Evolutionary conservation across 2,888 invertebrate genomes (phyloP), one percentile per base, ranked within the genome.

Genomic region (Acleris emargana): DNA sequence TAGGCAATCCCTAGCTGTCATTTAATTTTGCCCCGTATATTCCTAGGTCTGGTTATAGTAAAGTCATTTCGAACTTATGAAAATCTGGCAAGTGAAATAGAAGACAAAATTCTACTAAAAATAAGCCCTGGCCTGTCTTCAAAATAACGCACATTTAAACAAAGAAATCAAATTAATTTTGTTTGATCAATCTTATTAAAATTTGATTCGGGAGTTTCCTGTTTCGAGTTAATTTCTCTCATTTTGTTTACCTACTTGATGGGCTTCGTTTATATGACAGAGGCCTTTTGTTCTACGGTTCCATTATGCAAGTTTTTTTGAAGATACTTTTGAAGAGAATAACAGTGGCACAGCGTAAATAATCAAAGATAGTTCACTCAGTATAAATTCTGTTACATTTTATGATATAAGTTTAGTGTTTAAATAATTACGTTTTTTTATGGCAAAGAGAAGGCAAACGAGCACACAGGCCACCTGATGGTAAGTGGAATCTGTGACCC

Each of bases 161-260:
- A 54, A 20, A 18, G 25, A 55, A 55, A 57, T 13, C 2, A 45
- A 43, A 43, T 18, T 45, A 53, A 17, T n/a, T 17, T 32, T 53
- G 45, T 63, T 63, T 43, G 50, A 52, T 58, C 52, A 43, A 17
- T 28, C 17, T 38, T 47, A 47, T 63, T 63, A 63, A 63, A 58
- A 51, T 38, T 45, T 38, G 32, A 52, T 58, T 58, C 52, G 45
- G 25, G 18, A 52, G 47, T 20, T 51, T 63, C 51, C 28, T 28
- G 58, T 58, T 58, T 51, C 58, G 52, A 58, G 45, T 63, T 51
- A 63, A 58, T 58, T 28, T 47, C 51, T 32, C n/a, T 32, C n/a
- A 9, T 49, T 50, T 42, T 13, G n/a, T 25, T 42, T 22, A 50
- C n/a, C n/a, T n/a, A n/a, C 22, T 18, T 18, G 45, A 57, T 17